A percentile compares a stretch with the other conserved stretches of the same genome.
These are phyloP conservation scores for Bombus sibiricus DNA, from an alignment of 1,140 invertebrate genomes.

Conservation along the genomic window DNA sequence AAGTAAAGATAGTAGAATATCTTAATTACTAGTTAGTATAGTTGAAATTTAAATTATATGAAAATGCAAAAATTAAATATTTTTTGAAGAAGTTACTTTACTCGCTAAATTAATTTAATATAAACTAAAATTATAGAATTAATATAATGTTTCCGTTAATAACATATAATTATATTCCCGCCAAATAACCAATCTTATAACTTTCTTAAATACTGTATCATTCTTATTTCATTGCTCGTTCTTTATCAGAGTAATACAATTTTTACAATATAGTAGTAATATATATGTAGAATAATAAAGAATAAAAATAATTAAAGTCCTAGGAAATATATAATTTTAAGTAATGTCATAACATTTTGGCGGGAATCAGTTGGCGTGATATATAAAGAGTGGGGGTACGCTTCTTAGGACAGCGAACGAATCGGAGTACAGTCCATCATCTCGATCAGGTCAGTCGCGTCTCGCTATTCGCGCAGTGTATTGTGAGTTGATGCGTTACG, in stretches of 20 bases:
- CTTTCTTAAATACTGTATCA: neutral
- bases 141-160: neutral
- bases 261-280: neutral
- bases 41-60: neutral
- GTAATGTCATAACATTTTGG: constrained; percentile 45
- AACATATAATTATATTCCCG: neutral
- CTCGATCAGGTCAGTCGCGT: constrained; percentile 44
- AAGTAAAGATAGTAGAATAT: no score
- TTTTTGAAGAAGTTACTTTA: neutral
- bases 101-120: neutral
- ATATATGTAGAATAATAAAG: no score
- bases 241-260: neutral
- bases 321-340: neutral
- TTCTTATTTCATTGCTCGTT: neutral
- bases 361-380: constrained; percentile 52
- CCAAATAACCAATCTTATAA: neutral
- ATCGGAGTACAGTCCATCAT: constrained; percentile 45
- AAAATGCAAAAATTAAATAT: neutral
- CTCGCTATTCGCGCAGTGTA: constrained; percentile 38
- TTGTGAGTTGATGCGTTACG: neutral
- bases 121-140: neutral
- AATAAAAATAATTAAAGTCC: neutral
- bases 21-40: neutral
- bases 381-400: constrained; percentile 30
- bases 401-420: constrained; percentile 33